Evolutionary conservation across 2,888 invertebrate species (phyloP).

Genomic region (Furcula furcula): DNA sequence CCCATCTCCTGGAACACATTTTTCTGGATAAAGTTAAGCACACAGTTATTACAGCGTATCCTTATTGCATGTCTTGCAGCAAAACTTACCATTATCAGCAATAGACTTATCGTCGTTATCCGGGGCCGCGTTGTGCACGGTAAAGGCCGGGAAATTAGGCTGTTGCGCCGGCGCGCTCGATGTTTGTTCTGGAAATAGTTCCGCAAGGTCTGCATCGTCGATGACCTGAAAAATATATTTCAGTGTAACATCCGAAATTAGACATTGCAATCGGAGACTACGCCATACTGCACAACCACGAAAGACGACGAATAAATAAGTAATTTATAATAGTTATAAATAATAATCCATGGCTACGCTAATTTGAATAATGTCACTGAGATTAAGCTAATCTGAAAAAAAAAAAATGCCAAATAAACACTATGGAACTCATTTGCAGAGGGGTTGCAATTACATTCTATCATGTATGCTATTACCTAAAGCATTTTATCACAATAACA

Average conservation of each 20-base stretch:
- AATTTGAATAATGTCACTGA: too few species aligned
- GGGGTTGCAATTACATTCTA: too few species aligned
- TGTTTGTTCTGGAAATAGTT: constrained; percentile 88
- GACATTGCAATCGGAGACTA: neutral
- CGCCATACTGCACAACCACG: neutral
- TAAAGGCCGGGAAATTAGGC: constrained; percentile 81
- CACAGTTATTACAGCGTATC: constrained; percentile 1
- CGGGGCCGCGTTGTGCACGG: constrained; percentile 59
- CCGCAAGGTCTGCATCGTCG: constrained; percentile 90
- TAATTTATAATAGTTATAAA: too few species aligned
- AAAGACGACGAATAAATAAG: too few species aligned
- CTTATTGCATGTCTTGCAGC: neutral
- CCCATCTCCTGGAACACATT: constrained; percentile 73
- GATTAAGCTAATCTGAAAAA: too few species aligned
- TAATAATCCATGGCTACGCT: too few species aligned
- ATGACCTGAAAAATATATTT: constrained; percentile 80
- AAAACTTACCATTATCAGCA: constrained; percentile 69
- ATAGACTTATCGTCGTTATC: constrained; percentile 76
- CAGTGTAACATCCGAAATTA: constrained; percentile 18
- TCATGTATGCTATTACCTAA: too few species aligned
- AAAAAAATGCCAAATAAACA: too few species aligned
- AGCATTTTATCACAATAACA: too few species aligned
- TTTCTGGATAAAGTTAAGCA: constrained; percentile 4
- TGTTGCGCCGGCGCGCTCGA: constrained; percentile 80
- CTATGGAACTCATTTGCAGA: too few species aligned